phyloP scores from a whole-genome alignment of 2,797 vertebrate genomes.

The Melanotaenia pygmaea region DNA sequence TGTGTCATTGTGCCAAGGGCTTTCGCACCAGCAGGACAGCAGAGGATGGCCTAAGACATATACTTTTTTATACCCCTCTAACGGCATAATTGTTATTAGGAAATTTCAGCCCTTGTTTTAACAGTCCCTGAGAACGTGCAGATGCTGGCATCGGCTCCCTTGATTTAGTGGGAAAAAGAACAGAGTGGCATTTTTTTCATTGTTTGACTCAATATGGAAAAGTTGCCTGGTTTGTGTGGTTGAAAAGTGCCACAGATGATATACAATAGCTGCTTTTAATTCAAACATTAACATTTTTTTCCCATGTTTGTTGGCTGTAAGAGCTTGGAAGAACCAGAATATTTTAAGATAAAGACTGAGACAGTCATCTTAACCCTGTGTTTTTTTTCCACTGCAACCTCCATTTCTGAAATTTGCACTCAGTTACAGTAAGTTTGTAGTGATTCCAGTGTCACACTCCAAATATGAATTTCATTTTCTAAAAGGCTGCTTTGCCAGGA shows the following conservation, averaged over 20 bases:
- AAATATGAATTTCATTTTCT: conserved; percentile 71
- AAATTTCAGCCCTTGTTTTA: conserved; percentile 89
- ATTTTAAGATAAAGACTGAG: conserved; percentile 77
- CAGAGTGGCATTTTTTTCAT: conserved; percentile 90
- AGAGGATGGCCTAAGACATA: conserved; percentile 78
- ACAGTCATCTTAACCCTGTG: conserved; percentile 64
- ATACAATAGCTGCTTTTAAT: conserved; percentile 85
- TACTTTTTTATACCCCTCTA: conserved; percentile 80
- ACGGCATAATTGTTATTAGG: conserved; percentile 87
- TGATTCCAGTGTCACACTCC: conserved; percentile 50
- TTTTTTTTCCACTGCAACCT: conserved; percentile 47
- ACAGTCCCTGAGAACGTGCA: conserved; percentile 96
- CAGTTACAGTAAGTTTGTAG: conserved; percentile 70
- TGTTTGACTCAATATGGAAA: conserved; percentile 99
- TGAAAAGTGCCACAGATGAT: conserved; percentile 84
- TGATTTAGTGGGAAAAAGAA: conserved; percentile 83
- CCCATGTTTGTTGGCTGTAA: conserved; percentile 68
- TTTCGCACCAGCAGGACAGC: conserved; percentile 83
- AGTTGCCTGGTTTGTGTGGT: conserved; percentile 87
- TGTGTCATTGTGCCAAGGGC: conserved; percentile 88
- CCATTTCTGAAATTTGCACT: conserved; percentile 50
- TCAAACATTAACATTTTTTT: conserved; percentile 82
- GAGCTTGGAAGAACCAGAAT: conserved; percentile 72
- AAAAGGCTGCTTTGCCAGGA: conserved; percentile 70
- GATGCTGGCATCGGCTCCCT: conserved; percentile 90